Percentiles rank a stretch among this genome's conserved stretches.
Conservation (phyloP, 2,888 invertebrate species). For the Drosophila rubida region DNA sequence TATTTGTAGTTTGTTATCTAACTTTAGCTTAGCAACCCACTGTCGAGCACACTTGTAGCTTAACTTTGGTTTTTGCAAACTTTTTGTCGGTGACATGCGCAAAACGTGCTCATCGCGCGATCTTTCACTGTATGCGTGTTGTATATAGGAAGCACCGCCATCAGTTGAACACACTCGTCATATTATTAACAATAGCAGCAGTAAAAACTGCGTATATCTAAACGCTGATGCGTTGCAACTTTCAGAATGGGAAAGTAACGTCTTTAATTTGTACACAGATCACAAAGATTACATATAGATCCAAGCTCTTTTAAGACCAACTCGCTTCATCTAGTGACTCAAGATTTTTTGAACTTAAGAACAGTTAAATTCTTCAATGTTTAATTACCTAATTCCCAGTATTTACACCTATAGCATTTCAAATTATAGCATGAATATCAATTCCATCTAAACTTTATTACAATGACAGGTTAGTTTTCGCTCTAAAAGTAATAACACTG, state of each 20-base stretch:
- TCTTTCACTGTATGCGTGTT: background rate
- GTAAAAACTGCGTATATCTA: slow-evolving; percentile 8
- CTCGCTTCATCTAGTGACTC: background rate
- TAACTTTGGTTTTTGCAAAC: background rate
- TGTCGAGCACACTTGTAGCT: background rate
- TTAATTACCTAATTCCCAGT: too few species aligned
- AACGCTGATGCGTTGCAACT: background rate
- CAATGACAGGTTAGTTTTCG: background rate
- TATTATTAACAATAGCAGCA: background rate
- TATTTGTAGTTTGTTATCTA: background rate
- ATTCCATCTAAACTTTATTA: background rate
- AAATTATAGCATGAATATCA: background rate
- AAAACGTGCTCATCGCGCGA: slow-evolving; percentile 37
- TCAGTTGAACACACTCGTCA: background rate
- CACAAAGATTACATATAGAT: background rate
- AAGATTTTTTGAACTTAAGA: too few species aligned
- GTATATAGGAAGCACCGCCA: slow-evolving; percentile 21
- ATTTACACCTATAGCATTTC: background rate
- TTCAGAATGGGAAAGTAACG: slow-evolving; percentile 7
- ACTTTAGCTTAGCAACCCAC: background rate
- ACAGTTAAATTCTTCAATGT: too few species aligned
- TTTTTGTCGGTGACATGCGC: background rate
- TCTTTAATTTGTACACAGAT: background rate
- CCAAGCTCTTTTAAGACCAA: background rate
- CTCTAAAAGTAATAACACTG: background rate